Conservation (phyloP, 2,888 invertebrate genomes). For the Lordiphosa andalusiaca region DNA sequence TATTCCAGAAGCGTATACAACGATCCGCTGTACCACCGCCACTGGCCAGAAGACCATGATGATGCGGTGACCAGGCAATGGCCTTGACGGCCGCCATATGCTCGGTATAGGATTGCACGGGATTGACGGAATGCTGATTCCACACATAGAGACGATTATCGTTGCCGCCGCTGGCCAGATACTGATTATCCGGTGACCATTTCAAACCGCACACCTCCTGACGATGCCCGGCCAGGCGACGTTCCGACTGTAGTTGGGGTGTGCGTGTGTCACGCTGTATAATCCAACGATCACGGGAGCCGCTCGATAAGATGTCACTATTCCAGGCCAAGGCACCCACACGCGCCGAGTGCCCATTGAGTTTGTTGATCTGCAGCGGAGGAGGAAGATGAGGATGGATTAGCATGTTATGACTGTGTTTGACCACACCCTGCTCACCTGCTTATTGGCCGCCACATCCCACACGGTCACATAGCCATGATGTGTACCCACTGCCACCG, state of each 20-base stretch:
- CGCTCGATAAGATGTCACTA: conserved; percentile 97
- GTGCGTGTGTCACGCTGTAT: conserved; percentile 96
- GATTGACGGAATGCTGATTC: conserved; percentile 91
- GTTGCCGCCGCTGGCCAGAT: conserved; percentile 98
- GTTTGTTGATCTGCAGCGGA: conserved; percentile 86
- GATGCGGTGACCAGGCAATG: conserved; percentile 99
- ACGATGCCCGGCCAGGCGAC: conserved; percentile 93
- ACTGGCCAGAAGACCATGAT: conserved; percentile 96
- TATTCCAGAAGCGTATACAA: conserved; percentile 99
- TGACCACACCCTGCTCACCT: conserved; percentile 80
- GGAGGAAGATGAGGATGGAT: no score
- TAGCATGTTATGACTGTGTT: not conserved
- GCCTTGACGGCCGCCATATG: conserved; percentile 99
- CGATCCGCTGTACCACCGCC: conserved; percentile 99
- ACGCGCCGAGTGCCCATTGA: conserved; percentile 94
- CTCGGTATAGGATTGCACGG: conserved; percentile 96
- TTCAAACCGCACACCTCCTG: conserved; percentile 99
- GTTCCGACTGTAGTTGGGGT: conserved; percentile 87
- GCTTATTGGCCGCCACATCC: conserved; percentile 97
- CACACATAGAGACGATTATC: conserved; percentile 85
- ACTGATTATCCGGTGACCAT: conserved; percentile 99
- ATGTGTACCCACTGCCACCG: conserved; percentile 98
- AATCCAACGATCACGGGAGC: conserved; percentile 95
- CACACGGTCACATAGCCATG: conserved; percentile 98
- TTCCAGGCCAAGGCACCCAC: conserved; percentile 98